These are phyloP conservation scores for Apodemia hepburni DNA, from an alignment of 2,888 invertebrate species.

Conservation along the genomic window DNA sequence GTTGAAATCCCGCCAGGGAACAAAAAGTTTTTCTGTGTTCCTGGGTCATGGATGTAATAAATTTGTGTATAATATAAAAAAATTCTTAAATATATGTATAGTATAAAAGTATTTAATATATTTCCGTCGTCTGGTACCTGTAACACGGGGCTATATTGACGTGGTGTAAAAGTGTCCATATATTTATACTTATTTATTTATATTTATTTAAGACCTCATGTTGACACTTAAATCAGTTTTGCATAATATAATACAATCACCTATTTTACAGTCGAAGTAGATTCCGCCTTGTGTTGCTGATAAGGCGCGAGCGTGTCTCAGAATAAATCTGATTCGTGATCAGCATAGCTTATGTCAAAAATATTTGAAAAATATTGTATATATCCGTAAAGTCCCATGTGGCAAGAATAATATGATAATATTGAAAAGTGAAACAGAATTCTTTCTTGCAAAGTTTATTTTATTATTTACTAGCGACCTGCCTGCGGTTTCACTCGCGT, in stretches of 20 bases:
- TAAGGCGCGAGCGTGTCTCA: constrained; percentile 53
- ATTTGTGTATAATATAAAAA: too few relatives aligned
- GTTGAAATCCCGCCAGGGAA: too few relatives aligned
- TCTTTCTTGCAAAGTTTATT: not conserved
- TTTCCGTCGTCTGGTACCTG: too few relatives aligned
- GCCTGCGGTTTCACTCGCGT: too few relatives aligned
- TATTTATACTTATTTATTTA: too few relatives aligned
- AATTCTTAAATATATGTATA: too few relatives aligned
- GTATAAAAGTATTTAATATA: too few relatives aligned
- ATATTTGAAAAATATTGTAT: constrained; percentile 9
- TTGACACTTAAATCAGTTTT: not conserved
- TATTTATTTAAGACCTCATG: not conserved
- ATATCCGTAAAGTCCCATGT: not conserved
- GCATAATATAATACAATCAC: constrained; percentile 13
- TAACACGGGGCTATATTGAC: too few relatives aligned
- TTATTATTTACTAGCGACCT: too few relatives aligned
- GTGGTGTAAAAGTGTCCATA: too few relatives aligned
- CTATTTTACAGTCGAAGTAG: constrained; percentile 9
- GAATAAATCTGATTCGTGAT: constrained; percentile 57
- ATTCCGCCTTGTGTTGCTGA: constrained; percentile 47
- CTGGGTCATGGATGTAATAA: too few relatives aligned
- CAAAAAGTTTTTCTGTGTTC: too few relatives aligned
- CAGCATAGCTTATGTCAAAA: constrained; percentile 37
- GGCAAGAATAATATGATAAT: constrained; percentile 2
- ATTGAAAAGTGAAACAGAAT: not conserved